These are phyloP conservation scores for Centropyge bicolor DNA, from an alignment of 2,797 vertebrate genomes.

Conservation along the genomic window DNA sequence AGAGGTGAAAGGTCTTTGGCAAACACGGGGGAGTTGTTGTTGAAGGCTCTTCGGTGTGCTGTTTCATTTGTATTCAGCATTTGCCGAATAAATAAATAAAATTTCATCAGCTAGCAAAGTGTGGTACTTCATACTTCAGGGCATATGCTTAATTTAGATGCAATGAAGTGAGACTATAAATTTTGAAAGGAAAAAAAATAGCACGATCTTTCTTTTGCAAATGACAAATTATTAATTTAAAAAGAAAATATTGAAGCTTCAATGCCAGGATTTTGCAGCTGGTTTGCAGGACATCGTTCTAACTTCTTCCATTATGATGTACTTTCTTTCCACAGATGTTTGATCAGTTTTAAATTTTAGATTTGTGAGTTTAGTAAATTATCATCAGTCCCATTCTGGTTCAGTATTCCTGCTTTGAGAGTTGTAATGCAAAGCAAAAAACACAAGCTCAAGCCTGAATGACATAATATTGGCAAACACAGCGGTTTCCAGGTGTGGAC, in stretches of 20 bases:
- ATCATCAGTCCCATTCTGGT: not conserved
- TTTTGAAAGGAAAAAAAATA: not conserved
- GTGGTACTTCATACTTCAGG: not conserved
- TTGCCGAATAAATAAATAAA: not conserved
- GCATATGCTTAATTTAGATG: not conserved
- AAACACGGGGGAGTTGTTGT: not conserved
- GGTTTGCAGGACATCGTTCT: not conserved
- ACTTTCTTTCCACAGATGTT: not conserved
- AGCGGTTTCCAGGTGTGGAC: conserved; percentile 40
- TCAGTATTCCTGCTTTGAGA: not conserved
- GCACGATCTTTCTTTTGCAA: not conserved
- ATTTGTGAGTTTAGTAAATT: not conserved
- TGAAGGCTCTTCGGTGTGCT: not conserved
- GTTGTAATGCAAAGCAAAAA: not conserved
- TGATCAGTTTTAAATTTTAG: not conserved
- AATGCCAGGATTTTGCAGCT: not conserved
- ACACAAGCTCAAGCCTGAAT: not conserved
- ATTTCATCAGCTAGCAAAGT: not conserved
- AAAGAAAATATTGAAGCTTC: not conserved
- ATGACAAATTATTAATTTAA: not conserved
- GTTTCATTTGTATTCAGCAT: not conserved
- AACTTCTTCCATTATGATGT: not conserved
- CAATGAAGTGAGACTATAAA: not conserved
- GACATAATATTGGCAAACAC: conserved; percentile 13
- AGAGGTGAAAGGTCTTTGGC: not conserved